A percentile compares a stretch with the other conserved stretches of the same genome.
Evolutionary conservation across 2,888 invertebrate genomes (phyloP).

Genomic region (Hirtodrosophila confusa): DNA sequence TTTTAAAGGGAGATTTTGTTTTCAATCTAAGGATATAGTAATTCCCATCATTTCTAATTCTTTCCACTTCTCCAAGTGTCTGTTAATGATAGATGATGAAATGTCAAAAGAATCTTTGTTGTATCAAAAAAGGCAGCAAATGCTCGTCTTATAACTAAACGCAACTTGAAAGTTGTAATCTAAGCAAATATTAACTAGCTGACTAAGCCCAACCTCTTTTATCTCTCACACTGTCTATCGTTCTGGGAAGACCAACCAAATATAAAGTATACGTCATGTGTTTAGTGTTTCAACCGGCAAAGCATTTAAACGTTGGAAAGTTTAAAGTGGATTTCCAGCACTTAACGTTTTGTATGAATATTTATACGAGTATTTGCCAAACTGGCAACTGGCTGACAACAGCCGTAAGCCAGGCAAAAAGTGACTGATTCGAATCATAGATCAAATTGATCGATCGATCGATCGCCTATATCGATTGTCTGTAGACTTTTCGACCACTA

Average conservation of each 20-base stretch:
- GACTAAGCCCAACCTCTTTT: conserved; percentile 6
- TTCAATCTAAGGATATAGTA: too few relatives aligned
- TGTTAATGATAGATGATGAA: too few relatives aligned
- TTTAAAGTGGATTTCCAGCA: conserved; percentile 16
- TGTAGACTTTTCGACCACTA: neutral
- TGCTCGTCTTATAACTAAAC: neutral
- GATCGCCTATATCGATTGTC: conserved; percentile 17
- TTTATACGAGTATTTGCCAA: conserved; percentile 38
- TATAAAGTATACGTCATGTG: conserved; percentile 46
- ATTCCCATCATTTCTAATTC: too few relatives aligned
- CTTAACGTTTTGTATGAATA: conserved; percentile 42
- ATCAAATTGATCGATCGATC: conserved; percentile 33
- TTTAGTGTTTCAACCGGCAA: neutral
- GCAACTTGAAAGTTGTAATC: neutral
- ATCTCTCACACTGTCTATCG: neutral
- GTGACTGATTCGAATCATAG: conserved; percentile 40
- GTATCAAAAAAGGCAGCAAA: too few relatives aligned
- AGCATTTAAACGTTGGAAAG: conserved; percentile 39
- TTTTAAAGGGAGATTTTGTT: neutral
- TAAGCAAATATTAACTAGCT: conserved; percentile 8
- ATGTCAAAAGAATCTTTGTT: too few relatives aligned
- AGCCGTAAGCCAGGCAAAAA: conserved; percentile 26
- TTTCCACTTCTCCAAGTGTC: too few relatives aligned
- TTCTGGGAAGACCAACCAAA: conserved; percentile 9
- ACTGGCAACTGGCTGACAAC: conserved; percentile 49